Base-by-base conservation (phyloP, 2,113 vertebrate species). In the Oncorhynchus gorbuscha region DNA sequence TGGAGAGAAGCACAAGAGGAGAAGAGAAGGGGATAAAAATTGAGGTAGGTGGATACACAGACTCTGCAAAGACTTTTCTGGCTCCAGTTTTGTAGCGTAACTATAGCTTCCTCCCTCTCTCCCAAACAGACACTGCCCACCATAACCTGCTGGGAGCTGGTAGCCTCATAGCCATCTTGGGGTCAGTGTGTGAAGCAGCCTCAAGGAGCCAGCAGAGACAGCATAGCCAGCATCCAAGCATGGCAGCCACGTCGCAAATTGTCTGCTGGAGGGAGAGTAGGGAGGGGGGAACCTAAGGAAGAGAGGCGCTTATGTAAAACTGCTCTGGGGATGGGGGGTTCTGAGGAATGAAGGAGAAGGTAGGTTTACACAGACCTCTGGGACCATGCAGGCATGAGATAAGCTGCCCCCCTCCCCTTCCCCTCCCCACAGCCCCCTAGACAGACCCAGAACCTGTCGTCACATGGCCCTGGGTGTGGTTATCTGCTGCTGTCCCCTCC, bases 311-410 rank as follows among this genome's bases (percentile, higher is more conserved):
- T 65, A n/a, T 65, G 61, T 65, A 8, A 81, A 58, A 83, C 75
- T 73, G 22, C 86, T 68, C 71, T 73, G 71, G 65, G 59, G 45
- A 55, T 76, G 77, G 81, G 68, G 58, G 45, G 73, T 45, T 45
- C 39, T 45, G 39, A 45, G 2, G 39, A 45, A 45, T 80, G 58
- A 39, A 26, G 3, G 48, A 79, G 14, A 18, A 7, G 28, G 39
- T 11, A 12, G 77, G 61, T 20, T 79, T 67, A 71, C 72, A 30
- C 24, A 76, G 79, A 84, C 90, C 84, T 87, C 79, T 76, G 86
- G 85, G 91, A 90, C 85, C 82, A 83, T 76, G 88, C 74, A 79
- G 61, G 76, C 73, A 49, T 61, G 22, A 90, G 89, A 91, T 91
- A 89, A 90, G 89, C 80, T 64, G n/a, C 26, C 71, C 69, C 30